A percentile compares a stretch with the other conserved stretches of the same genome.
Evolutionary conservation across 2,888 invertebrate species (phyloP).

Genomic region (Xestoiulus laeticollis): DNA sequence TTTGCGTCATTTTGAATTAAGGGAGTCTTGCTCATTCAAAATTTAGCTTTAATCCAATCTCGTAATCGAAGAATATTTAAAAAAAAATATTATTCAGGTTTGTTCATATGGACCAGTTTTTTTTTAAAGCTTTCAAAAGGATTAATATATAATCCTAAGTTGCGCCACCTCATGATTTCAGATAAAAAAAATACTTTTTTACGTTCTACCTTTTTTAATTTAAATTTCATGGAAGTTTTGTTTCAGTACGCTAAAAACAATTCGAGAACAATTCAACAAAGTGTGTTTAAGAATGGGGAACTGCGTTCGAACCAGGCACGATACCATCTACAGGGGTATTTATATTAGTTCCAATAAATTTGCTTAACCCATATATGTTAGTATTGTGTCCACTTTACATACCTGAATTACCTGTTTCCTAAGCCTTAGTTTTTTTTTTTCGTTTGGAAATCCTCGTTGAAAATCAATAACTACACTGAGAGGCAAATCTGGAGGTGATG

Average conservation of each 20-base stretch:
- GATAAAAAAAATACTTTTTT: background rate
- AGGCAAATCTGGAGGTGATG: background rate
- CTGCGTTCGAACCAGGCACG: conserved; percentile 24
- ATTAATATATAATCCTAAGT: background rate
- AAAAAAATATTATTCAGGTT: background rate
- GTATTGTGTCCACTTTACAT: conserved; percentile 6
- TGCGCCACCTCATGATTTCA: background rate
- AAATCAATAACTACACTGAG: background rate
- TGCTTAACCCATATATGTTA: conserved; percentile 41
- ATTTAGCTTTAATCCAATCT: background rate
- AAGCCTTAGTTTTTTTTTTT: background rate
- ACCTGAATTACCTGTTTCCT: conserved; percentile 23
- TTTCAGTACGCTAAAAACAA: conserved; percentile 16
- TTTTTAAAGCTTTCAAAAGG: background rate
- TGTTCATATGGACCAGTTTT: background rate
- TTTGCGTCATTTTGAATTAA: too few species aligned
- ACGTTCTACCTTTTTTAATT: background rate
- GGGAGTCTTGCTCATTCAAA: background rate
- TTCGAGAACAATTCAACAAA: background rate
- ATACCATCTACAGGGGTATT: conserved; percentile 40
- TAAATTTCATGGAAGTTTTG: conserved; percentile 6
- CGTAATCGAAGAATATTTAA: too few species aligned
- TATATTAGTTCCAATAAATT: conserved; percentile 41
- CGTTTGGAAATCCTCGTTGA: background rate
- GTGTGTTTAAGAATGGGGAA: conserved; percentile 18